Percentiles rank a stretch among this genome's conserved stretches.
Conservation (phyloP, 2,888 invertebrate genomes). For the Pherbina coryleti region DNA sequence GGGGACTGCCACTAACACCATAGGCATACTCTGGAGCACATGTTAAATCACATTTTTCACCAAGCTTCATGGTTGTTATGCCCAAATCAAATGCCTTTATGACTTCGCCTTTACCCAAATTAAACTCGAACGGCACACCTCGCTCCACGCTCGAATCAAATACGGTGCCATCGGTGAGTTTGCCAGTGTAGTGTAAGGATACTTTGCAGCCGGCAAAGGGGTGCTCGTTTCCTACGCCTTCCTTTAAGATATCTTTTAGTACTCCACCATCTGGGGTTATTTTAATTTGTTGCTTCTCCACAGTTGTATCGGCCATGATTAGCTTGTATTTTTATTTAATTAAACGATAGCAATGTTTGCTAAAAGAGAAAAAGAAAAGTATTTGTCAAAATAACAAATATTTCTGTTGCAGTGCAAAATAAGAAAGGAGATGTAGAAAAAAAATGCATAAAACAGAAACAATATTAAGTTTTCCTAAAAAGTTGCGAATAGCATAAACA, state of each 20-base stretch:
- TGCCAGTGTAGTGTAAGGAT: constrained; percentile 91
- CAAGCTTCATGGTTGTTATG: constrained; percentile 92
- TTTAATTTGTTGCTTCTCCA: constrained; percentile 55
- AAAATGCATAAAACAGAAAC: too few relatives aligned
- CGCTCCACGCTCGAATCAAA: constrained; percentile 94
- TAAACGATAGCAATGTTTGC: background rate
- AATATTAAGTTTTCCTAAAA: too few relatives aligned
- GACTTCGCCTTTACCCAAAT: constrained; percentile 88
- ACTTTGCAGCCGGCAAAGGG: constrained; percentile 81
- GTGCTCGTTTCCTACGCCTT: constrained; percentile 80
- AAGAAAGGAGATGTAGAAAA: background rate
- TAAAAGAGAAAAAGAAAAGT: constrained; percentile 16
- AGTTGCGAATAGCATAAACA: too few relatives aligned
- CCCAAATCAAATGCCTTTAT: constrained; percentile 97
- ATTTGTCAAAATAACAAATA: constrained; percentile 12
- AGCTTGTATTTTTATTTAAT: background rate
- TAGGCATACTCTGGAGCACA: constrained; percentile 94
- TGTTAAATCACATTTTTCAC: constrained; percentile 85
- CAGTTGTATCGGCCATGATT: background rate
- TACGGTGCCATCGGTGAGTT: constrained; percentile 84
- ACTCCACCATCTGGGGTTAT: constrained; percentile 66
- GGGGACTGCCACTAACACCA: constrained; percentile 84
- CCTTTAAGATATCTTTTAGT: constrained; percentile 67
- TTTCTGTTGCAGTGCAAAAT: constrained; percentile 9
- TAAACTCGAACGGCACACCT: constrained; percentile 87